Base-by-base conservation (phyloP, 2,888 invertebrate species). In the Punctoribates punctum region DNA sequence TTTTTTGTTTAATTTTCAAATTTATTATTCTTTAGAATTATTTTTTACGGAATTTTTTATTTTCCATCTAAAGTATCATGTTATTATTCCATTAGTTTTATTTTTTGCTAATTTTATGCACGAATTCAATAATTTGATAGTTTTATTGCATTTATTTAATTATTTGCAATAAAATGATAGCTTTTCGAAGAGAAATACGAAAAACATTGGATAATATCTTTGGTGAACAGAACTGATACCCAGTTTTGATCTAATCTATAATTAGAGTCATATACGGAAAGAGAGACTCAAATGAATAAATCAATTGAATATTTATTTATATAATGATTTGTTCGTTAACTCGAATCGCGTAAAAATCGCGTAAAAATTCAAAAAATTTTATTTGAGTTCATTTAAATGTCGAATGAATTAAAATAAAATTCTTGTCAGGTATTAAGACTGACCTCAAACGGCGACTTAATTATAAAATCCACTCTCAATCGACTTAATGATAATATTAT, bases 311-410 rank as follows among this genome's bases (percentile, higher is more conserved):
- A 62, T 62, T 29, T 62, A 54, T 54, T 54, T 54, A 62, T 62
- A 62, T 62, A 62, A 62, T 62, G 62, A 62, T 54, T 54, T 62
- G 62, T 62, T 62, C 34, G 62, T 62, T 62, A 62, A 62, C 62
- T 62, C 29, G 6, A 62, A 62, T 29, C 13, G 60, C 23, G 23
- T n/a, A n/a, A n/a, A n/a, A n/a, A n/a, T n/a, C n/a, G 27, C 3
- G 17, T 3, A n/a, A n/a, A 29, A 29, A 62, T 62, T 27, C 5
- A 4, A 29, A 9, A 34, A 27, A 62, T 29, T 62, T 62, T 62
- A 29, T 29, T 62, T 62, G 13, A 29, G 17, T 62, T 62, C 62
- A 62, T 62, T 62, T 29, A n/a, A 29, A 29, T n/a, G 23, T 2
- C 1, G 29, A 62, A 62, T 62, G 62, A 62, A 62, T 62, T 62